Evolutionary conservation across 1,140 invertebrate genomes (phyloP).

Genomic region (Holcopasites calliopsidis): DNA sequence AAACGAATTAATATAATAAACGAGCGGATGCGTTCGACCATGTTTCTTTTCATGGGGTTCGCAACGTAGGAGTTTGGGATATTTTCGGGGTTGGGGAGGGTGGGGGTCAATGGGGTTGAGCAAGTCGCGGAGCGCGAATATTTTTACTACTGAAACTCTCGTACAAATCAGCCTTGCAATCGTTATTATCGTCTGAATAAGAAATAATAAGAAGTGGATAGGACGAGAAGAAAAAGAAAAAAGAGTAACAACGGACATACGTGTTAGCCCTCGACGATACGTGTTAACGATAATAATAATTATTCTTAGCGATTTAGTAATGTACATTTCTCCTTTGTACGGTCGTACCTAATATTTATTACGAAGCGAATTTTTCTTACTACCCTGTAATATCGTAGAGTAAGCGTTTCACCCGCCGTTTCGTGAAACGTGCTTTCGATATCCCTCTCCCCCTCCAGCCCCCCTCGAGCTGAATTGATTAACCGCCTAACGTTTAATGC

Average conservation of each 20-base stretch:
- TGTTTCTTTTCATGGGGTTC: constrained; percentile 5
- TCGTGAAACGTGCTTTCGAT: constrained; percentile 47
- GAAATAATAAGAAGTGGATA: background rate
- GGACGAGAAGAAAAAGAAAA: background rate
- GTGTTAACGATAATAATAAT: constrained; percentile 54
- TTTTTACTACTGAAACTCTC: constrained; percentile 45
- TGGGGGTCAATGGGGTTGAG: background rate
- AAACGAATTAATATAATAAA: constrained; percentile 12
- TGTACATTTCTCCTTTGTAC: constrained; percentile 51
- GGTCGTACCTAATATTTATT: constrained; percentile 69
- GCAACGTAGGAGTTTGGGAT: background rate
- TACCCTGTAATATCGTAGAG: constrained; percentile 49
- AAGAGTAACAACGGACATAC: background rate
- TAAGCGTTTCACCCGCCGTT: background rate
- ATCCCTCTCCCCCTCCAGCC: background rate
- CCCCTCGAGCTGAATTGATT: constrained; percentile 12
- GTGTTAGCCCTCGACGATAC: constrained; percentile 32
- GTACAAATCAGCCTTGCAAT: constrained; percentile 58
- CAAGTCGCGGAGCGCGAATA: constrained; percentile 7
- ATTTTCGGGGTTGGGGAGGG: background rate
- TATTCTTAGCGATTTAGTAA: constrained; percentile 46
- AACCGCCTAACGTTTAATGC: constrained; percentile 63
- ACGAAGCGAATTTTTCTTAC: constrained; percentile 57
- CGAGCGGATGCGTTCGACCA: background rate
- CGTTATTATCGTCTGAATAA: constrained; percentile 42